Evolutionary conservation across 2,113 vertebrate genomes (phyloP).

Genomic region (Psophia crepitans): DNA sequence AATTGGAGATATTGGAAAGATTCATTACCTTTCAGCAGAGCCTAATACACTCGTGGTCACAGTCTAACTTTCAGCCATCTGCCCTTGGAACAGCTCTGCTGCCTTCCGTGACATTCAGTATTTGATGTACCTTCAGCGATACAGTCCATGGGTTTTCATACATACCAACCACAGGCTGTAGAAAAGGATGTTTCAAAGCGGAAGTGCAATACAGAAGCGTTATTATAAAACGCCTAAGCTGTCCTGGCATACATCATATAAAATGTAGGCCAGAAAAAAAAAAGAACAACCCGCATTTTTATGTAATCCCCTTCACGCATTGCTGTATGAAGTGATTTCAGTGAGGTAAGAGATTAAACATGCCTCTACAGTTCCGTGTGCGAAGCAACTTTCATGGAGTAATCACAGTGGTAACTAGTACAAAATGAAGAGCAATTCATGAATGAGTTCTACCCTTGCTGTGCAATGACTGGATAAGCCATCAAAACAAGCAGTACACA

Average conservation of each 20-base stretch:
- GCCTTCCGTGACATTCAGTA: background rate
- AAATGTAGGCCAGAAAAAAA: background rate
- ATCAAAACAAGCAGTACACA: background rate
- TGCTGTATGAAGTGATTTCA: background rate
- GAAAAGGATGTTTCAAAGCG: background rate
- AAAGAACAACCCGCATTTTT: background rate
- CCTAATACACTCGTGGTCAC: background rate
- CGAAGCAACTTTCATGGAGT: background rate
- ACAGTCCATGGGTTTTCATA: background rate
- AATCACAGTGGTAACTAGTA: background rate
- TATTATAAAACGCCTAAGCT: background rate
- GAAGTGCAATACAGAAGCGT: background rate
- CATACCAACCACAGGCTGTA: background rate
- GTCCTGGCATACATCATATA: background rate
- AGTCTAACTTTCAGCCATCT: background rate
- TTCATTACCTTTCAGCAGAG: background rate
- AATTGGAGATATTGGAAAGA: background rate
- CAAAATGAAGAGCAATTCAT: background rate
- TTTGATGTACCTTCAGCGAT: background rate
- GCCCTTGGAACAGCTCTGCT: background rate
- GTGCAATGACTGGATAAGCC: background rate
- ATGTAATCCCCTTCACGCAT: background rate
- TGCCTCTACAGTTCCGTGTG: background rate
- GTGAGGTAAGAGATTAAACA: background rate
- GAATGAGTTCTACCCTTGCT: background rate